These are phyloP conservation scores for Astreopora myriophthalma DNA, from an alignment of 64 coral and sea anemone genomes.

Conservation along the genomic window DNA sequence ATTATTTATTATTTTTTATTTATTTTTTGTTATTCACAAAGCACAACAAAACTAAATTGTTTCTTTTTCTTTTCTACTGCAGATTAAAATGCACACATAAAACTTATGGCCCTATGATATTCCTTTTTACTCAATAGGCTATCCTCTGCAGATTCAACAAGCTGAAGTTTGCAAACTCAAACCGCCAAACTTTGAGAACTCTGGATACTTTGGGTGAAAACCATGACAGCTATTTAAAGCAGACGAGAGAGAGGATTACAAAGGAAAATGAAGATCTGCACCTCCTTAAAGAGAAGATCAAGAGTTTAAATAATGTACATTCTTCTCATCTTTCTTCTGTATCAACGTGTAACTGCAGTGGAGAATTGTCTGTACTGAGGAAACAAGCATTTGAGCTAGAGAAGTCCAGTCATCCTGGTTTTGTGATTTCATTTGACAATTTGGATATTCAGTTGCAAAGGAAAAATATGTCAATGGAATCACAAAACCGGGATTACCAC, in stretches of 20 bases:
- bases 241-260: conserved; percentile 9
- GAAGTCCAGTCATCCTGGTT: not conserved
- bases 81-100: not conserved
- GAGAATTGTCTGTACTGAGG: not conserved
- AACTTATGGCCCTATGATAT: not conserved
- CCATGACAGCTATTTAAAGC: not conserved
- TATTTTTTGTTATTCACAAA: not conserved
- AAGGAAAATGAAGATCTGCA: not conserved
- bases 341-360: not conserved
- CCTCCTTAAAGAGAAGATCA: not conserved
- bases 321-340: not conserved
- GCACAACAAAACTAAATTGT: not conserved
- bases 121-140: not conserved
- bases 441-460: too few species aligned
- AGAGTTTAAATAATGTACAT: not conserved
- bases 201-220: conserved; percentile 33
- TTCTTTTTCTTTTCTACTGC: not conserved
- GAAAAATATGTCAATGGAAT: too few species aligned
- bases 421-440: too few species aligned
- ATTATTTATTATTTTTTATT: not conserved
- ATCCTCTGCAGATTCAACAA: conserved; percentile 47
- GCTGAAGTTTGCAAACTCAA: conserved; percentile 37
- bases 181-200: not conserved
- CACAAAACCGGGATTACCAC: too few species aligned
- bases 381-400: not conserved